phyloP scores from a whole-genome alignment of 2,113 vertebrate species.

The Tragulus kanchil region DNA sequence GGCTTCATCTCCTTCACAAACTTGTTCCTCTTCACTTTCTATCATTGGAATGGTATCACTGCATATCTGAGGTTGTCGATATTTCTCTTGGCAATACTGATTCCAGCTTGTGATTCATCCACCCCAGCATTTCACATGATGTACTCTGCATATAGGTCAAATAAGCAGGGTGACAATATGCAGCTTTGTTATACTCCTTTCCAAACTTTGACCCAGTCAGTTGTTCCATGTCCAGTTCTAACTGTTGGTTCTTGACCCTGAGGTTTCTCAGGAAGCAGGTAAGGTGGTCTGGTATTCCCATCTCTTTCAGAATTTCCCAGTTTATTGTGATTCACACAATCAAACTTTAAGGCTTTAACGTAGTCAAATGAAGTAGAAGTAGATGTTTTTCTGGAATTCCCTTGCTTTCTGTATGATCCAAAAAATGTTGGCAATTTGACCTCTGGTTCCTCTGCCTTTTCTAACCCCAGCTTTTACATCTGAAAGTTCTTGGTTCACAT shows the following conservation, averaged over 20 bases:
- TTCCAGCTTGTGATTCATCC: not conserved
- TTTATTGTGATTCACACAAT: not conserved
- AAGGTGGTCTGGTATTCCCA: not conserved
- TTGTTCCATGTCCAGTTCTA: not conserved
- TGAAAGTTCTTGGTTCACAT: not conserved
- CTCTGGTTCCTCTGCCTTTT: not conserved
- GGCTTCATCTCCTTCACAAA: too few relatives aligned
- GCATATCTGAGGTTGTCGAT: not conserved
- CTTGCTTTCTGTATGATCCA: not conserved
- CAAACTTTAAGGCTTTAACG: not conserved
- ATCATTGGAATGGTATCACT: not conserved
- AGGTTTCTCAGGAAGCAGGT: not conserved
- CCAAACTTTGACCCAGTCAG: not conserved
- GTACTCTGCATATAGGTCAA: not conserved
- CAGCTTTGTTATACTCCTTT: not conserved
- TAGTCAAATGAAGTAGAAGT: not conserved
- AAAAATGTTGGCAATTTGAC: not conserved
- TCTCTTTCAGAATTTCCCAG: not conserved
- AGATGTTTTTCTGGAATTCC: not conserved
- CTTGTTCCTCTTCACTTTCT: not conserved
- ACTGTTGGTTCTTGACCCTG: not conserved
- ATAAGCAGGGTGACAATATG: not conserved
- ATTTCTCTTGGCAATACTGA: not conserved
- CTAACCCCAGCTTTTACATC: not conserved
- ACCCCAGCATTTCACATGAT: not conserved